A percentile compares a stretch with the other conserved stretches of the same genome.
phyloP scores from a whole-genome alignment of 2,113 vertebrate genomes.

The Poeciliopsis prolifica region DNA sequence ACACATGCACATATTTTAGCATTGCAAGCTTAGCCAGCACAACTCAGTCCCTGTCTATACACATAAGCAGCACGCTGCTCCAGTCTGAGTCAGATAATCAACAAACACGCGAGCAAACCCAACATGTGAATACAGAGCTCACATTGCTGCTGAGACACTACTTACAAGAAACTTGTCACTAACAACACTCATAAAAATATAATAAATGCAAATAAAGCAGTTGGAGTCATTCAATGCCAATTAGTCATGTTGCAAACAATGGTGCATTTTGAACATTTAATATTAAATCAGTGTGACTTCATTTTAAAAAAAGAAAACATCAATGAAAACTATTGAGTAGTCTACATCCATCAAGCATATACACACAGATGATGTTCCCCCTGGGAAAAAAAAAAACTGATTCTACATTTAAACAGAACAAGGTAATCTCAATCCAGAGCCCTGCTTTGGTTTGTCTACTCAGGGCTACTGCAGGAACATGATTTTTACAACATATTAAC shows the following conservation, averaged over 20 bases:
- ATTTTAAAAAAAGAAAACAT: too few relatives aligned
- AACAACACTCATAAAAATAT: neutral
- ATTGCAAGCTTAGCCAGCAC: slow-evolving; percentile 67
- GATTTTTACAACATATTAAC: neutral
- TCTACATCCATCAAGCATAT: too few relatives aligned
- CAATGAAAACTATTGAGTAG: too few relatives aligned
- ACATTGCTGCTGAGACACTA: slow-evolving; percentile 14
- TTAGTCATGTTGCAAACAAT: too few relatives aligned
- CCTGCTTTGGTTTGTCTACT: neutral
- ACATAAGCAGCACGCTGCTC: slow-evolving; percentile 52
- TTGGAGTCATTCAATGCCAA: neutral
- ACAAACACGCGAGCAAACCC: slow-evolving; percentile 31
- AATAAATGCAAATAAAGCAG: neutral
- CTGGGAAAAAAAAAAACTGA: too few relatives aligned
- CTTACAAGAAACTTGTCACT: slow-evolving; percentile 11
- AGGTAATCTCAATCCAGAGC: too few relatives aligned
- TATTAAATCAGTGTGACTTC: too few relatives aligned
- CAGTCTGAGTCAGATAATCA: slow-evolving; percentile 61
- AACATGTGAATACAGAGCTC: slow-evolving; percentile 24
- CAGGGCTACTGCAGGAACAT: neutral
- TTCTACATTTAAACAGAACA: too few relatives aligned
- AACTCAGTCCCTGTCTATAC: slow-evolving; percentile 67
- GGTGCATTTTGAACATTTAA: too few relatives aligned
- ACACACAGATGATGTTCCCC: too few relatives aligned
- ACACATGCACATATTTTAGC: slow-evolving; percentile 77